Percentiles rank a stretch among this genome's conserved stretches.
phyloP scores from a whole-genome alignment of 2,113 vertebrate genomes.

The Elgaria multicarinata region DNA sequence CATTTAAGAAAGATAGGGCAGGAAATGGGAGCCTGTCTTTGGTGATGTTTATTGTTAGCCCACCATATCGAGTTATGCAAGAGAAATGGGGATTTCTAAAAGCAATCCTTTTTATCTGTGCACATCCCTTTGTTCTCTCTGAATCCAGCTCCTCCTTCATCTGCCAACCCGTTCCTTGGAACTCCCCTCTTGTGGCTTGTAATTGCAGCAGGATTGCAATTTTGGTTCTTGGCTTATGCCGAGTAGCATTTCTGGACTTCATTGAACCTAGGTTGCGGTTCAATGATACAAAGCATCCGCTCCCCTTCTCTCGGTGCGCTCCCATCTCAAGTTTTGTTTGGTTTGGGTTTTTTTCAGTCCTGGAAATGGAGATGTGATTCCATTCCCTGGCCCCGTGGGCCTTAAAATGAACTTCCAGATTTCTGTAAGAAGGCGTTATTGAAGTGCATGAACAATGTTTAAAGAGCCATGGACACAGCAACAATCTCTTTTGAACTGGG shows the following conservation, averaged over 20 bases:
- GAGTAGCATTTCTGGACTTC: not conserved
- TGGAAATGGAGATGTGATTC: slow-evolving; percentile 17
- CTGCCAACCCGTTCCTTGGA: slow-evolving; percentile 46
- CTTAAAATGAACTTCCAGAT: not conserved
- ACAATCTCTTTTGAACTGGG: not conserved
- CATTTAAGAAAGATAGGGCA: slow-evolving; percentile 34
- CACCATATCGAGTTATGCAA: slow-evolving; percentile 8
- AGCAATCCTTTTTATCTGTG: slow-evolving; percentile 38
- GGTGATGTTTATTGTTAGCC: slow-evolving; percentile 6
- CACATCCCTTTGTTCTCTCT: slow-evolving; percentile 26
- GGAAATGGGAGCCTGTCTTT: slow-evolving; percentile 12
- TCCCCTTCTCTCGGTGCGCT: not conserved
- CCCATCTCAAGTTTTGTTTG: not conserved
- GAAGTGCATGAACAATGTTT: not conserved
- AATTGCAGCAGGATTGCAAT: slow-evolving; percentile 21
- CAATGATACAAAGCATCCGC: slow-evolving; percentile 33
- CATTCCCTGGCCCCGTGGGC: slow-evolving; percentile 17
- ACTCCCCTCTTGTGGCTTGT: not conserved
- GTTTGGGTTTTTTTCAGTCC: not conserved
- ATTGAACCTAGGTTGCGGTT: not conserved
- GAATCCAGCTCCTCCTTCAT: not conserved
- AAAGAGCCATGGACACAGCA: not conserved
- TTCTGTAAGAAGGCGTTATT: slow-evolving; percentile 29
- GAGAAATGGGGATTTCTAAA: slow-evolving; percentile 44
- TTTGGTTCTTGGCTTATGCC: not conserved